Conservation (phyloP, 2,113 vertebrate species). For the Ammodytes marinus region DNA sequence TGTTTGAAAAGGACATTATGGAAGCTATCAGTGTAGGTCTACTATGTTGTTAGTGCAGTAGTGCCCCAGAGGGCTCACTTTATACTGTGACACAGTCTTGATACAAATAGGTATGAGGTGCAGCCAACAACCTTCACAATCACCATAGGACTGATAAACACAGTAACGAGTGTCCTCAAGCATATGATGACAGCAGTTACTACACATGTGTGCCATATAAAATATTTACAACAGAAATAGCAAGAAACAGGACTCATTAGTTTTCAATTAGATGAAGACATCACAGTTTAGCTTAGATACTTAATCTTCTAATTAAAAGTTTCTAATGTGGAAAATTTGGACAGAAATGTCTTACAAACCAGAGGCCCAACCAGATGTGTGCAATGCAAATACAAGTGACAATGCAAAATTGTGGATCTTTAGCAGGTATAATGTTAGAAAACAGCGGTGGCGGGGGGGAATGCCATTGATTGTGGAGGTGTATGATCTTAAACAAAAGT, state of each 20-base stretch:
- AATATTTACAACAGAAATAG: slow-evolving; percentile 16
- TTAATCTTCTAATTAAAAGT: neutral
- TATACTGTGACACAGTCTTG: neutral
- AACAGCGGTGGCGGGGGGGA: neutral
- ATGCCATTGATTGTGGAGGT: neutral
- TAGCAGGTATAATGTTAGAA: neutral
- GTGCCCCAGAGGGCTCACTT: slow-evolving; percentile 4
- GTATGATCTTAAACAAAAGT: neutral
- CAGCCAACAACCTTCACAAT: slow-evolving; percentile 45
- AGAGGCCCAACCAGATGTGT: neutral
- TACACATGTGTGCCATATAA: slow-evolving; percentile 55
- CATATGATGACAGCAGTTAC: slow-evolving; percentile 35
- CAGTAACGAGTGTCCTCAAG: slow-evolving; percentile 46
- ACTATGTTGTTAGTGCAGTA: slow-evolving; percentile 36
- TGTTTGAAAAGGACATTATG: slow-evolving; percentile 41
- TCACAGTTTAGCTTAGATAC: neutral
- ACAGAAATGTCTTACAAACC: neutral
- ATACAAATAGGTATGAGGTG: slow-evolving; percentile 30
- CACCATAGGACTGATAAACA: slow-evolving; percentile 37
- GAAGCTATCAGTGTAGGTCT: slow-evolving; percentile 40
- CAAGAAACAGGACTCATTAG: neutral
- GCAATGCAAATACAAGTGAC: neutral
- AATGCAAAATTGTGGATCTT: neutral
- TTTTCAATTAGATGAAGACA: neutral
- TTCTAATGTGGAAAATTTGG: neutral